Percentiles rank a stretch among this genome's conserved stretches.
Evolutionary conservation across 2,888 invertebrate genomes (phyloP).

Genomic region (Lamellibrachia satsuma): DNA sequence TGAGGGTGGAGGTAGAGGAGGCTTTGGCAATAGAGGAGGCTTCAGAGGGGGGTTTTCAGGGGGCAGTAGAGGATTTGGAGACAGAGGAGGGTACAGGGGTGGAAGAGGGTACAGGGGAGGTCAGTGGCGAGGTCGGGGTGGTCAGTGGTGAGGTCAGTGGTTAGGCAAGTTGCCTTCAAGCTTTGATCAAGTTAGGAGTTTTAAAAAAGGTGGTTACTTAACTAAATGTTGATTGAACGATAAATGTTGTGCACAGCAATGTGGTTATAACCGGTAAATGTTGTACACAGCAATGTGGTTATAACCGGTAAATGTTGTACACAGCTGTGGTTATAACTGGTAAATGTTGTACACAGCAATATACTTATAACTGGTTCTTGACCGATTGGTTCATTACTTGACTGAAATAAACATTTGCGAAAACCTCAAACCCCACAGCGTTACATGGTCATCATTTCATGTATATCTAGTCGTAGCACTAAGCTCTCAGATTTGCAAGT

Average conservation of each 20-base stretch:
- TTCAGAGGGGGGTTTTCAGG: slow-evolving; percentile 51
- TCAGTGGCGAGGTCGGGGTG: not conserved
- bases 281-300: not conserved
- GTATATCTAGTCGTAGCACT: too few species aligned
- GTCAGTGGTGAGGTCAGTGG: not conserved
- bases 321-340: not conserved
- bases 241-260: not conserved
- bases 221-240: not conserved
- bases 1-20: slow-evolving; percentile 36
- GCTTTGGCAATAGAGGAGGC: slow-evolving; percentile 53
- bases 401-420: not conserved
- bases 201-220: not conserved
- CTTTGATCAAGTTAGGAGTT: not conserved
- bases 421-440: not conserved
- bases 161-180: not conserved
- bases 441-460: too few species aligned
- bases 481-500: too few species aligned
- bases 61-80: slow-evolving; percentile 26
- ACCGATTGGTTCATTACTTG: not conserved
- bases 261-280: not conserved
- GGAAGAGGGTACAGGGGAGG: slow-evolving; percentile 14
- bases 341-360: too few species aligned
- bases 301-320: not conserved
- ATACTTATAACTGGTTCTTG: not conserved
- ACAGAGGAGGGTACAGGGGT: slow-evolving; percentile 32